Percentiles rank a stretch among this genome's conserved stretches.
These are phyloP conservation scores for Leptinotarsa rubiginosa DNA, from an alignment of 2,888 invertebrate genomes.

Conservation along the genomic window DNA sequence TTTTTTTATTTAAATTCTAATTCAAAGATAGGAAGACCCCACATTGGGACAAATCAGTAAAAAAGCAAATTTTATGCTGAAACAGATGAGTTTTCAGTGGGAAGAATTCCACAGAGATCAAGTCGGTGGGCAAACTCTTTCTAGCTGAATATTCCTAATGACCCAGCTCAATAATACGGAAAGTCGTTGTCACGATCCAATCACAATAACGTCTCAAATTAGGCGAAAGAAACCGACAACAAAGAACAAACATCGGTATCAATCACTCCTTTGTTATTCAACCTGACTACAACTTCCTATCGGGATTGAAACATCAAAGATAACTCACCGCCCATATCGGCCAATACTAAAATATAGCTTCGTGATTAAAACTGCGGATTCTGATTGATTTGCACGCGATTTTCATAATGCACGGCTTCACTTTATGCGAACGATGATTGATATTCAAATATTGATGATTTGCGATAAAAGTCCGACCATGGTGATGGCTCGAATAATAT, in stretches of 20 bases:
- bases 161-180: neutral
- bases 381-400: slow-evolving; percentile 49
- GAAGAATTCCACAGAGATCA: neutral
- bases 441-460: slow-evolving; percentile 43
- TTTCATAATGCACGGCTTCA: slow-evolving; percentile 41
- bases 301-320: slow-evolving; percentile 44
- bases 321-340: slow-evolving; percentile 34
- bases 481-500: slow-evolving; percentile 13
- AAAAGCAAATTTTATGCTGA: no score
- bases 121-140: neutral
- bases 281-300: slow-evolving; percentile 34
- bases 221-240: slow-evolving; percentile 29
- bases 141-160: neutral
- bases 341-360: slow-evolving; percentile 40
- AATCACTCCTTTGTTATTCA: slow-evolving; percentile 38
- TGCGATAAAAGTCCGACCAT: slow-evolving; percentile 8
- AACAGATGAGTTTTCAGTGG: no score
- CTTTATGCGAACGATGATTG: slow-evolving; percentile 46
- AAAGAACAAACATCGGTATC: slow-evolving; percentile 36
- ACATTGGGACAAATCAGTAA: no score
- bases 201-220: slow-evolving; percentile 26
- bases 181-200: slow-evolving; percentile 9
- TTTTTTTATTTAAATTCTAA: no score
- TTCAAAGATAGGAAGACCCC: no score
- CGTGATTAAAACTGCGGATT: slow-evolving; percentile 42